phyloP scores from a whole-genome alignment of 2,113 vertebrate species.

The Perognathus longimembris region DNA sequence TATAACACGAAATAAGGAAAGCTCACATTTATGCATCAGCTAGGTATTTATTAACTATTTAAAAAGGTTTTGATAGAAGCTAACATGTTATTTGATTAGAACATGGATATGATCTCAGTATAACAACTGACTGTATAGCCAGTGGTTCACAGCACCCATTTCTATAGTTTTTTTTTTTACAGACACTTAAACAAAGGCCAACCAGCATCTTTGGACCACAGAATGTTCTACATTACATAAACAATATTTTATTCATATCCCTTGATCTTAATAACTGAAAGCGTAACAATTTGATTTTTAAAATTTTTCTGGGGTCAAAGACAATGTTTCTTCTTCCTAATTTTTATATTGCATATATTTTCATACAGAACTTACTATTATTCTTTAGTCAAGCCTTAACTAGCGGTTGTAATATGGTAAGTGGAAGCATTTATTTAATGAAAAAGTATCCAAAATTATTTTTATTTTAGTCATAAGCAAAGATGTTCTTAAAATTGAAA shows the following conservation, averaged over 20 bases:
- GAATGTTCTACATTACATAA: not conserved
- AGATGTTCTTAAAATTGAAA: not conserved
- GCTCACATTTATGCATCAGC: not conserved
- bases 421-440: not conserved
- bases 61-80: not conserved
- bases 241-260: not conserved
- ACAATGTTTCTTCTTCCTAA: too few species aligned
- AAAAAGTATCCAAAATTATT: not conserved
- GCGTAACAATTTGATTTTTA: not conserved
- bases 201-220: not conserved
- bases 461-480: not conserved
- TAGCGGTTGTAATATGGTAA: not conserved
- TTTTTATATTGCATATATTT: too few species aligned
- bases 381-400: not conserved
- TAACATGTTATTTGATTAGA: not conserved
- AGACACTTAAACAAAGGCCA: not conserved
- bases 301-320: not conserved
- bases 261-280: too few species aligned
- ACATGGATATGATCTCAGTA: too few species aligned
- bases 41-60: not conserved
- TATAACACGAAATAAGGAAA: not conserved
- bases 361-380: not conserved
- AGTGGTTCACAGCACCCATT: not conserved
- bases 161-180: not conserved
- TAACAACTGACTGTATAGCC: not conserved